Conservation (phyloP, 2,797 vertebrate species). For the Enteromius anoplus region DNA sequence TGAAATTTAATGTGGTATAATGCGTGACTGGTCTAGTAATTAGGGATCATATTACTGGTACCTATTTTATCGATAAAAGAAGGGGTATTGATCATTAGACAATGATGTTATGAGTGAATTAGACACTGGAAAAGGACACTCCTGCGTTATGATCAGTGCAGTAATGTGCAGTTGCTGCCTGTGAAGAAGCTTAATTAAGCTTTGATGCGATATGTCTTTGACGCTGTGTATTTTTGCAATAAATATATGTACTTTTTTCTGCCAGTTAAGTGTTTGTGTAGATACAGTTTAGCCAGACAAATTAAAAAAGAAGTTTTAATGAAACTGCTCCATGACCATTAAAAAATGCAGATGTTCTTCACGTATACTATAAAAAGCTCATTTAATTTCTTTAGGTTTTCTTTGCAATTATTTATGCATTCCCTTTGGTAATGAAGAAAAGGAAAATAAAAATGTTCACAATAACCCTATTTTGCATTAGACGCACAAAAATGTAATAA, state of each 20-base stretch:
- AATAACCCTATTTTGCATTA: background rate
- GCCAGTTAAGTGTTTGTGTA: background rate
- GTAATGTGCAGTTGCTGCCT: background rate
- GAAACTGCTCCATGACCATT: background rate
- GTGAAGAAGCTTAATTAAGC: background rate
- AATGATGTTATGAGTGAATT: slow-evolving; percentile 18
- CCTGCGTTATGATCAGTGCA: background rate
- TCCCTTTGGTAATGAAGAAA: background rate
- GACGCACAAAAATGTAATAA: background rate
- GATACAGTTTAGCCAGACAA: background rate
- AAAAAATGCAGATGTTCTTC: background rate
- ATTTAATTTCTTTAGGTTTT: background rate
- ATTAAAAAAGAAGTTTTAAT: background rate
- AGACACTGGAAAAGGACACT: background rate
- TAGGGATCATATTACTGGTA: background rate
- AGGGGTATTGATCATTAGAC: background rate
- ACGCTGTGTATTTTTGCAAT: background rate
- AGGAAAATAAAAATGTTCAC: background rate
- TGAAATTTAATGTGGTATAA: slow-evolving; percentile 39
- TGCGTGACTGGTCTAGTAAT: slow-evolving; percentile 6
- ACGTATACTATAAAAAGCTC: background rate
- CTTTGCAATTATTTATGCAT: background rate
- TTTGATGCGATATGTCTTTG: background rate
- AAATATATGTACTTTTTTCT: background rate
- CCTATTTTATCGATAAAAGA: background rate